Evolutionary conservation across 1,140 invertebrate species (phyloP), one percentile per base, ranked within the genome.

Genomic region (Glomeris maerens): DNA sequence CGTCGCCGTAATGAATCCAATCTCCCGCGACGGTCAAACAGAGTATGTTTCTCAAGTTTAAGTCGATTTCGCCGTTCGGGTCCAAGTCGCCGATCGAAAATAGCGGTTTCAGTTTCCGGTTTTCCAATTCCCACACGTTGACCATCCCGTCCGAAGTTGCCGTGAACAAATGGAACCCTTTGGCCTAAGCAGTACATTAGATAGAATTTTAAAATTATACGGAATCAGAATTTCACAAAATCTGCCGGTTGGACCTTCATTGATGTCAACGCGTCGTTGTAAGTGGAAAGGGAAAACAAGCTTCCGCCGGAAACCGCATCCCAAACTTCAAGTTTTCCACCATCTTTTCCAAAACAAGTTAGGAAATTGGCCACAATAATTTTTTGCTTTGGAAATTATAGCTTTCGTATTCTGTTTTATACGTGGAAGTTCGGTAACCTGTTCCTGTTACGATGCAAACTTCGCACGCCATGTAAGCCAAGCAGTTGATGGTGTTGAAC

Each of bases 311-410:
- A 47, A 27, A 41, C 40, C 21, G 58, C 13, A 49, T 62, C 49
- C 63, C 63, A 64, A 31, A 64, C 45, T 42, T 63, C 60, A 23
- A 64, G 29, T 47, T 64, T 64, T 2, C 63, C 63, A 39, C 61
- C 61, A 58, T 58, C 63, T 63, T n/a, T n/a, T n/a, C n/a, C n/a
- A n/a, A n/a, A n/a, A n/a, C n/a, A n/a, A n/a, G n/a, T 10, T 4
- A 36, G 4, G 25, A 42, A 42, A 21, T 5, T 42, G 40, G 17
- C 10, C 40, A 42, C 5, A 4, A 42, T 42, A 42, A n/a, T n/a
- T n/a, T n/a, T n/a, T n/a, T n/a, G n/a, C 25, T 17, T 4, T 5
- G 5, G 40, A 42, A 36, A 36, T 10, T 10, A 7, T 5, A 10
- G 25, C 20, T 42, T 5, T 42, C 5, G 4, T 25, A 5, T 42